Evolutionary conservation across 2,113 vertebrate genomes (phyloP).

Genomic region (Boleophthalmus pectinirostris): DNA sequence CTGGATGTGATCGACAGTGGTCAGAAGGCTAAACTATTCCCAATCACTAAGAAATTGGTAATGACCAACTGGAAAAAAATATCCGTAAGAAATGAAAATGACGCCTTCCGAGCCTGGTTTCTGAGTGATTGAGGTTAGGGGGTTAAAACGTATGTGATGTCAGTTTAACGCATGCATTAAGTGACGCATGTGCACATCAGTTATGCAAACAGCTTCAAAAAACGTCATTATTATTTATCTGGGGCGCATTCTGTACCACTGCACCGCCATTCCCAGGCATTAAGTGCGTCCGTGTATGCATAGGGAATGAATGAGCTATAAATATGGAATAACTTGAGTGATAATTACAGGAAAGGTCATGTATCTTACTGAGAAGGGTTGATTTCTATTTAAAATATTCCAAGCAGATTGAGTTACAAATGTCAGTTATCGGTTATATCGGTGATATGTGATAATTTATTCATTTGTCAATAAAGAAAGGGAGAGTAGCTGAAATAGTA

Average conservation of each 20-base stretch:
- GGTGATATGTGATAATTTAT: too few species aligned
- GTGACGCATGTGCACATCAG: constrained; percentile 7
- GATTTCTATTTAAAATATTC: not conserved
- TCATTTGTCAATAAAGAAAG: too few species aligned
- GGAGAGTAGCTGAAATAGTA: too few species aligned
- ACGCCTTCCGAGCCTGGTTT: not conserved
- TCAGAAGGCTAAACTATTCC: not conserved
- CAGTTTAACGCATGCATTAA: constrained; percentile 6
- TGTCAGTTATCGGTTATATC: too few species aligned
- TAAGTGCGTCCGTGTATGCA: constrained; percentile 24
- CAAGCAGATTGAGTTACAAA: too few species aligned
- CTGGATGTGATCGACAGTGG: not conserved
- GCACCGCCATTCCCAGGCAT: constrained; percentile 9
- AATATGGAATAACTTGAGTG: constrained; percentile 6
- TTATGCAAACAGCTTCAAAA: constrained; percentile 34
- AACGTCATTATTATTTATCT: constrained; percentile 26
- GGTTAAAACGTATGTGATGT: not conserved
- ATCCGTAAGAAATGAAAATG: not conserved
- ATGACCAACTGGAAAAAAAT: not conserved
- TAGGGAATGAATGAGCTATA: constrained; percentile 8
- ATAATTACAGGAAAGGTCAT: constrained; percentile 28
- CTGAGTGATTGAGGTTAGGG: constrained; percentile 3
- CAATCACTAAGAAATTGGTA: not conserved
- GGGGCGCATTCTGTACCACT: constrained; percentile 18
- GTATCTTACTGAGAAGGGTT: not conserved